Conservation (phyloP, 30 jellyfish, hydroid and myxozoan genomes). For the Hydractinia echinata region DNA sequence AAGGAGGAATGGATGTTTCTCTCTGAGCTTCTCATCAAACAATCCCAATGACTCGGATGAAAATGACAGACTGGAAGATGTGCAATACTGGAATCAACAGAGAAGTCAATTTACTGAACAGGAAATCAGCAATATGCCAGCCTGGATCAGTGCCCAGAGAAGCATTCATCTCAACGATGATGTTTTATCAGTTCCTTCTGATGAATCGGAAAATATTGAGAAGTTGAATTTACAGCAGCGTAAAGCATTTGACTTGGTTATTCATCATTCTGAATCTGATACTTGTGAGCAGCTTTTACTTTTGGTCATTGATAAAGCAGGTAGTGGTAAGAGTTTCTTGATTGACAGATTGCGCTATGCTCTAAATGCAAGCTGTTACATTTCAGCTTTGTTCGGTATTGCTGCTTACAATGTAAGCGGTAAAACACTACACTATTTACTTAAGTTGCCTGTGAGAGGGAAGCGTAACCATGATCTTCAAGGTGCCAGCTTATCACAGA, state of each 20-base stretch:
- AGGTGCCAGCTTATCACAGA: conserved; percentile 2
- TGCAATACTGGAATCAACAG: conserved; percentile 24
- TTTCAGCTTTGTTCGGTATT: conserved; percentile 17
- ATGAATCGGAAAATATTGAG: neutral
- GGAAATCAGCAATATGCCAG: conserved; percentile 19
- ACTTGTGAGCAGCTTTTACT: conserved; percentile 11
- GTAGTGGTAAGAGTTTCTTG: conserved; percentile 36
- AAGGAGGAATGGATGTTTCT: conserved; percentile 51
- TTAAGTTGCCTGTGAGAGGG: conserved; percentile 27
- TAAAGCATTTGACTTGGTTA: conserved; percentile 16
- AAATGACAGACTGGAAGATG: neutral
- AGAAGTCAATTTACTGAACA: conserved; percentile 4
- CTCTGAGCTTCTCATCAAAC: conserved; percentile 20
- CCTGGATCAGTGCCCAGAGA: conserved; percentile 36
- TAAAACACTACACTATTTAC: conserved; percentile 23
- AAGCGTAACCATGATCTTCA: neutral
- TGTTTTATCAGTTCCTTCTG: neutral
- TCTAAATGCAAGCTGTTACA: conserved; percentile 4
- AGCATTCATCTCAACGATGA: neutral
- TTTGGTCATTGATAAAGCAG: conserved; percentile 23
- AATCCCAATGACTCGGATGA: neutral
- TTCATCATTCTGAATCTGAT: neutral
- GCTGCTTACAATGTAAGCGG: conserved; percentile 37
- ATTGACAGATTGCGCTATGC: conserved; percentile 12
- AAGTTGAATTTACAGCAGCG: conserved; percentile 22